Percentiles rank a stretch among this genome's conserved stretches.
Conservation (phyloP, 2,113 vertebrate genomes). For the Calidris pugnax region DNA sequence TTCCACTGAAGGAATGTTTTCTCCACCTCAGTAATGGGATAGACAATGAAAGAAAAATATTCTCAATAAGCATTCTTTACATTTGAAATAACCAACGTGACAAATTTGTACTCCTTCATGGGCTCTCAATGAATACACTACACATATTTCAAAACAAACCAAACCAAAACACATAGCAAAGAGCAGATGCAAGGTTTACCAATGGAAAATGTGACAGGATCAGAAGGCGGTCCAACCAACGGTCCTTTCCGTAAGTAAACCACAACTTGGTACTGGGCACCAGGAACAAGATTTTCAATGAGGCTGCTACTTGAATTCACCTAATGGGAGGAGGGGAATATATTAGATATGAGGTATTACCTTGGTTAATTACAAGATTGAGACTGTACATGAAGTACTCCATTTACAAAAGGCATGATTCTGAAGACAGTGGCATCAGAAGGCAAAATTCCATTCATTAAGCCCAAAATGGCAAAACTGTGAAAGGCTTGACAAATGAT, state of each 20-base stretch:
- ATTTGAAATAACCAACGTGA: not conserved
- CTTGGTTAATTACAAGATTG: not conserved
- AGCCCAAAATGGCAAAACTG: not conserved
- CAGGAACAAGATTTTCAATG: constrained; percentile 89
- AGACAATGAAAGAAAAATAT: not conserved
- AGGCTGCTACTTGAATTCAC: constrained; percentile 90
- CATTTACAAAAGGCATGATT: not conserved
- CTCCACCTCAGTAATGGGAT: not conserved
- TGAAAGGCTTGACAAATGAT: not conserved
- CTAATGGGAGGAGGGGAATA: constrained; percentile 62
- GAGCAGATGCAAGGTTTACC: constrained; percentile 72
- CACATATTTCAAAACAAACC: not conserved
- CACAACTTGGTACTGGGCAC: constrained; percentile 91
- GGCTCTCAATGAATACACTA: not conserved
- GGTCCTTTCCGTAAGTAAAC: constrained; percentile 90
- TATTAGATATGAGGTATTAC: not conserved
- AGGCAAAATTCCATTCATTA: not conserved
- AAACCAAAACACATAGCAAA: not conserved
- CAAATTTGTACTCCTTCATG: not conserved
- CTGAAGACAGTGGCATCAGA: not conserved
- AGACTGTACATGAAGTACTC: not conserved
- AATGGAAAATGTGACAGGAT: constrained; percentile 92
- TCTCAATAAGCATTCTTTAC: not conserved
- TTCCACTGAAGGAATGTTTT: not conserved
- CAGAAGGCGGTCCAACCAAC: constrained; percentile 89